Base-by-base conservation (phyloP, 2,888 invertebrate species). In the Dicranocentrus wangi region DNA sequence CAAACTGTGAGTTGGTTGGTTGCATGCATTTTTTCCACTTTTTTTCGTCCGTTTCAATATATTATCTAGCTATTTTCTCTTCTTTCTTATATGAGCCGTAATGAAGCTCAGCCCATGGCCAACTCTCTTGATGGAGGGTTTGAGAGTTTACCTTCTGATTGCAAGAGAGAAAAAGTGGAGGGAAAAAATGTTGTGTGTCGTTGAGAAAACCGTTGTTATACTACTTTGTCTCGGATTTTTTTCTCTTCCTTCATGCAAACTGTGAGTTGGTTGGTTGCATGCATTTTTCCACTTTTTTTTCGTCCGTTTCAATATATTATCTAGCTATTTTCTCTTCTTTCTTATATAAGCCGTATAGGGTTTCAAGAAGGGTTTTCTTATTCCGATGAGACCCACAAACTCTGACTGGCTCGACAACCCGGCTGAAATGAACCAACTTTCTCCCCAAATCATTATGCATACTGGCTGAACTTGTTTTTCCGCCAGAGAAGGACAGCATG, bases 321-420 rank as follows among this genome's bases (percentile, higher is more conserved):
- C 27, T 43, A 39, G 42, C 25, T 43, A n/a, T 5, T 5, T 47
- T 47, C 47, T 13, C 17, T 17, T 28, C 19, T 21, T 17, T 23
- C 13, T 58, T 21, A 32, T 32, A 10, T 32, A 32, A 32, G 32
- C 32, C 10, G 32, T 32, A 32, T 32, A 32, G 10, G 32, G 32
- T 32, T 32, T n/a, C n/a, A n/a, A n/a, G n/a, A n/a, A n/a, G n/a
- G n/a, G n/a, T n/a, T n/a, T 39, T 8, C 39, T 53, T 58, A 75
- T 75, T 66, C 75, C 75, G 58, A 75, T 58, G 75, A 75, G 75
- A 75, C 75, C 58, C 55, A 75, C 75, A 75, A 75, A 75, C 58
- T 58, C 66, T 75, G 66, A 58, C 66, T 58, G 58, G 42, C 47
- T 65, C 63, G 65, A 43, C 75, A 58, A 66, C 66, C 43, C 42